Base-by-base conservation (phyloP, 2,113 vertebrate species). In the Campylomormyrus numenius region DNA sequence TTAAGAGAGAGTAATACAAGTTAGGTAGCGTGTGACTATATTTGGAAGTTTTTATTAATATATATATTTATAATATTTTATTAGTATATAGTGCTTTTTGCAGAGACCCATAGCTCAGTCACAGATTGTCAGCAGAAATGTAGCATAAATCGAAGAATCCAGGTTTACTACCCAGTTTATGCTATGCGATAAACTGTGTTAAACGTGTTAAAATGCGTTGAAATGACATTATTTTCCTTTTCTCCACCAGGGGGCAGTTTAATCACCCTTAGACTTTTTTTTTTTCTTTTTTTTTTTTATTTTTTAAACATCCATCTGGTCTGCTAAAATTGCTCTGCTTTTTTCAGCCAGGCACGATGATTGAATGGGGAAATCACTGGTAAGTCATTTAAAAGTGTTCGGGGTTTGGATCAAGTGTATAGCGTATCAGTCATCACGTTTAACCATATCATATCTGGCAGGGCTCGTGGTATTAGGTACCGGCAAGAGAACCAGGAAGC, bases 321-420 rank as follows among this genome's bases (percentile, higher is more conserved):
- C 19, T 66, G 24, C 49, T 62, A 42, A 42, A 70, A 10, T 39
- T 19, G 5, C 66, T 88, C 91, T 27, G 88, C 0, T 92, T 91
- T 5, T 95, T 94, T 92, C 94, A 99, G 98, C 98, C 98, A 4
- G 98, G 98, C 88, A 99, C 98, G 89, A 99, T 99, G 98, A 97
- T 99, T 0, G 98, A 99, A 92, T 99, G 98, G 98, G 98, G 98
- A 56, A 99, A 99, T 93, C 97, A 97, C 93, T 99, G 98, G 98
- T 99, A 91, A 97, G 97, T 88, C 19, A 58, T 11, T 49, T 56
- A 7, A 31, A 13, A 0, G 45, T 13, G 24, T 74, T 50, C 35
- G 0, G 48, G 52, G 21, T 21, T 42, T 27, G 8, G 27, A 49
- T 31, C 24, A n/a, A 13, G 5, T 74, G 21, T 56, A 46, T 46